Evolutionary conservation across 2,888 invertebrate species (phyloP).

Genomic region (Octonoba sinensis): DNA sequence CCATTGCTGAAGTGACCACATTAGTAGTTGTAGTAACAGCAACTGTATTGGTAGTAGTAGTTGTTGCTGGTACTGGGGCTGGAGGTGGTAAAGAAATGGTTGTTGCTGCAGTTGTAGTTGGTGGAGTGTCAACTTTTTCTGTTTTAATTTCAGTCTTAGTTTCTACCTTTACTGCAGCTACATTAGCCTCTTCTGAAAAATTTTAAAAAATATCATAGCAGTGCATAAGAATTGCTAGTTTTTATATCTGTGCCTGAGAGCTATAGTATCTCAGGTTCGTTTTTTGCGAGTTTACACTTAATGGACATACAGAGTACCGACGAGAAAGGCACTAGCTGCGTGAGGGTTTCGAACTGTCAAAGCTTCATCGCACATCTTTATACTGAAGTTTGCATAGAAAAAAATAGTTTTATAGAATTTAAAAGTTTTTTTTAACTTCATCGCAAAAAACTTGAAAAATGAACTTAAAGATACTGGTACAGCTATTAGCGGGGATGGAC

Average conservation of each 20-base stretch:
- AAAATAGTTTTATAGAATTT: no score
- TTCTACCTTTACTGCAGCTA: conserved; percentile 24
- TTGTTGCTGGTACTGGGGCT: conserved; percentile 11
- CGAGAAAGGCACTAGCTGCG: no score
- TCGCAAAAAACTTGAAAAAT: no score
- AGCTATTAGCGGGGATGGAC: no score
- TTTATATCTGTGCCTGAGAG: not conserved
- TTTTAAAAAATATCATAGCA: not conserved
- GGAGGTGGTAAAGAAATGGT: conserved; percentile 10
- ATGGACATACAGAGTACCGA: no score
- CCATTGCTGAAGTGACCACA: conserved; percentile 16
- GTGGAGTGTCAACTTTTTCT: conserved; percentile 41
- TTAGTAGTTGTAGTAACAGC: conserved; percentile 20
- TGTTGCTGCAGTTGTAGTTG: conserved; percentile 24
- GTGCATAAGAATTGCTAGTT: not conserved
- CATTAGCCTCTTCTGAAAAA: conserved; percentile 31
- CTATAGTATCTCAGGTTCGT: not conserved
- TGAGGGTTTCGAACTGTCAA: no score
- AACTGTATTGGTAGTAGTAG: conserved; percentile 15
- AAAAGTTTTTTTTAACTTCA: no score
- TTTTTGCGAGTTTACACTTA: not conserved
- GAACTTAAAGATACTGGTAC: no score
- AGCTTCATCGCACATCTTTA: no score
- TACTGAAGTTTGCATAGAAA: no score
- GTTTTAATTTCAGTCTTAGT: conserved; percentile 41